phyloP scores from a whole-genome alignment of 2,888 invertebrate species.

The Caenorhabditis doughertyi region DNA sequence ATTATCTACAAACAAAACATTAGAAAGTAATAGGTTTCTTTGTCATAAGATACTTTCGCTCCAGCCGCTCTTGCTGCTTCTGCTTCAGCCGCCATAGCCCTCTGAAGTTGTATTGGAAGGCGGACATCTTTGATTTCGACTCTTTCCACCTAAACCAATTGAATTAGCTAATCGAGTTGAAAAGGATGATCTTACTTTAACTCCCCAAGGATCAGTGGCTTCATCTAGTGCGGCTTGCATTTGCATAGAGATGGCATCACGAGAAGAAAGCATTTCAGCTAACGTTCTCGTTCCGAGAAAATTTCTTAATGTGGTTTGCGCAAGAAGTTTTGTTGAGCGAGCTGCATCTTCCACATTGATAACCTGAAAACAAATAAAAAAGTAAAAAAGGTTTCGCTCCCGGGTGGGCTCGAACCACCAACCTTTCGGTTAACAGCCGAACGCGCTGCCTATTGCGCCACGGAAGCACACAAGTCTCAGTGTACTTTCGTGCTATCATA shows the following conservation, averaged over 20 bases:
- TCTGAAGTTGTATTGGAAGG: slow-evolving; percentile 76
- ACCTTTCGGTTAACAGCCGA: slow-evolving; percentile 82
- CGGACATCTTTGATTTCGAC: slow-evolving; percentile 89
- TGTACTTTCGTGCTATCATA: not conserved
- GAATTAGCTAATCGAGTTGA: not conserved
- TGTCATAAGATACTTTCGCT: slow-evolving; percentile 72
- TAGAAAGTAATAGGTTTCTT: slow-evolving; percentile 24
- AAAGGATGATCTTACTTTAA: slow-evolving; percentile 78
- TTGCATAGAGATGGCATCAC: slow-evolving; percentile 93
- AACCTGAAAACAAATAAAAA: slow-evolving; percentile 48
- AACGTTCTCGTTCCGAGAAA: slow-evolving; percentile 96
- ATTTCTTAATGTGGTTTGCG: slow-evolving; percentile 86
- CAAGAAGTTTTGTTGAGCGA: slow-evolving; percentile 82
- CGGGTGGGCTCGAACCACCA: slow-evolving; percentile 81
- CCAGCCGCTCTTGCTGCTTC: slow-evolving; percentile 78
- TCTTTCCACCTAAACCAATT: slow-evolving; percentile 86
- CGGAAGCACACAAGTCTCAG: slow-evolving; percentile 49
- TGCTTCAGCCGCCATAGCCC: slow-evolving; percentile 80
- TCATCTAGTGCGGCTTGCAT: slow-evolving; percentile 87
- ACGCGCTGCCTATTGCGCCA: slow-evolving; percentile 80
- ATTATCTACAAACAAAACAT: slow-evolving; percentile 85
- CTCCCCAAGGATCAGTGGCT: slow-evolving; percentile 84
- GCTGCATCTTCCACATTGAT: slow-evolving; percentile 95
- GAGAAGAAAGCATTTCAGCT: slow-evolving; percentile 96
- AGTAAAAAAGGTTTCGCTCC: slow-evolving; percentile 65